Base-by-base conservation (phyloP, 2,113 vertebrate genomes). In the Cynoglossus semilaevis region DNA sequence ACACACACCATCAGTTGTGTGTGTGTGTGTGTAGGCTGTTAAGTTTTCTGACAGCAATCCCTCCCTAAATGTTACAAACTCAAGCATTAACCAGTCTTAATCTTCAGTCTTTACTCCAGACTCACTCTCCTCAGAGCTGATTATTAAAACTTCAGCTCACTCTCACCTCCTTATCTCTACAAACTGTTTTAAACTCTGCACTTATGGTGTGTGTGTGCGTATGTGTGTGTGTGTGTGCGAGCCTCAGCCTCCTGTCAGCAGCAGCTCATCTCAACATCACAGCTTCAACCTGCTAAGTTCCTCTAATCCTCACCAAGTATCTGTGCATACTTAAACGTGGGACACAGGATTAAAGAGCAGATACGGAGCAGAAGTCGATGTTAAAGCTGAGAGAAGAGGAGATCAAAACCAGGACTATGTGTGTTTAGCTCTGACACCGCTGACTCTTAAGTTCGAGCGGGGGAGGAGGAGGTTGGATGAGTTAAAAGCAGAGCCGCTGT, bases 271-370 rank as follows among this genome's bases (percentile, higher is more conserved):
- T 74, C 52, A 51, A 47, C 56, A 69, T 77, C 80, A 73, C 52
- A 79, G 74, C 60, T 44, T 53, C 58, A 76, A 80, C 70, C 55
- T 51, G 65, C 66, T 60, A 61, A 9, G 79, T 74, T 15, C 8
- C 60, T 46, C 59, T 84, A 81, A 87, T 86, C 82, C 81, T 61
- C 45, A 61, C 72, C 68, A 80, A 76, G 69, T 54, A 63, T 50
- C 42, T 0, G 19, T 7, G 66, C 74, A 82, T 74, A 80, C 57
- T 78, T 76, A 78, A 85, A 74, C 40, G 38, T 67, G 78, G 76
- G 80, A 83, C 74, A 74, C 34, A 3, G 41, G 60, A 57, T 75
- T 35, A 79, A 80, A 82, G 38, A 58, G 69, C 22, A 50, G 43
- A 58, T 34, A 19, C 9, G 5, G 50, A 74, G 63, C 61, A 60